Conservation (phyloP, 2,797 vertebrate genomes). For the Salmo trutta region DNA sequence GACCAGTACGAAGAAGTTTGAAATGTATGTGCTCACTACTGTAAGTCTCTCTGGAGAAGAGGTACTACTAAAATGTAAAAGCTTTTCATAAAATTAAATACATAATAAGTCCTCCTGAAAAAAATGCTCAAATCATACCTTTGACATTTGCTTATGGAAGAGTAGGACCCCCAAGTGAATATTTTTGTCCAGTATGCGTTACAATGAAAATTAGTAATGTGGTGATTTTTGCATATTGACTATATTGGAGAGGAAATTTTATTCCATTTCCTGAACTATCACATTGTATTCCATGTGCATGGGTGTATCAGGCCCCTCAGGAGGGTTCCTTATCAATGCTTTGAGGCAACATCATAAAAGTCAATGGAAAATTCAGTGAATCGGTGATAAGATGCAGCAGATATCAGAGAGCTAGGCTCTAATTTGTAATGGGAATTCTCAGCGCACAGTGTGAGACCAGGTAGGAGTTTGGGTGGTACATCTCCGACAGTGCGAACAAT, state of each 20-base stretch:
- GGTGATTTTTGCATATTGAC: background rate
- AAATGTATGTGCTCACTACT: too few species aligned
- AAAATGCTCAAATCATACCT: too few species aligned
- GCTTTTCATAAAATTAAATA: background rate
- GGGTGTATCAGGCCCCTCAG: slow-evolving; percentile 26
- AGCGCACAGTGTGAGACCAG: slow-evolving; percentile 28
- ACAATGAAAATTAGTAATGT: background rate
- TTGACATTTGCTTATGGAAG: too few species aligned
- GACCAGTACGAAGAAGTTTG: too few species aligned
- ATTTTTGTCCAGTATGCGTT: background rate
- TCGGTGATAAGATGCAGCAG: slow-evolving; percentile 58
- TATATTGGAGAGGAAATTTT: background rate
- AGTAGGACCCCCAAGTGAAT: background rate
- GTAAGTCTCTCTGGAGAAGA: too few species aligned
- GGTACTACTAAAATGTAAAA: background rate
- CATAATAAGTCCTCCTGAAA: too few species aligned
- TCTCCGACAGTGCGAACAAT: slow-evolving; percentile 69
- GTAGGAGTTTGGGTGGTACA: slow-evolving; percentile 60
- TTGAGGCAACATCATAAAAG: slow-evolving; percentile 60
- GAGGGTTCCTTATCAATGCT: slow-evolving; percentile 51
- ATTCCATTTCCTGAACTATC: slow-evolving; percentile 42
- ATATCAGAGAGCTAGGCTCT: slow-evolving; percentile 61
- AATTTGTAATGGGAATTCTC: slow-evolving; percentile 65
- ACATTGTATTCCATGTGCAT: slow-evolving; percentile 17
- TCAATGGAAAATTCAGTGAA: slow-evolving; percentile 31